These are phyloP conservation scores for Rallus limicola DNA, from an alignment of 2,113 vertebrate species.

Conservation along the genomic window DNA sequence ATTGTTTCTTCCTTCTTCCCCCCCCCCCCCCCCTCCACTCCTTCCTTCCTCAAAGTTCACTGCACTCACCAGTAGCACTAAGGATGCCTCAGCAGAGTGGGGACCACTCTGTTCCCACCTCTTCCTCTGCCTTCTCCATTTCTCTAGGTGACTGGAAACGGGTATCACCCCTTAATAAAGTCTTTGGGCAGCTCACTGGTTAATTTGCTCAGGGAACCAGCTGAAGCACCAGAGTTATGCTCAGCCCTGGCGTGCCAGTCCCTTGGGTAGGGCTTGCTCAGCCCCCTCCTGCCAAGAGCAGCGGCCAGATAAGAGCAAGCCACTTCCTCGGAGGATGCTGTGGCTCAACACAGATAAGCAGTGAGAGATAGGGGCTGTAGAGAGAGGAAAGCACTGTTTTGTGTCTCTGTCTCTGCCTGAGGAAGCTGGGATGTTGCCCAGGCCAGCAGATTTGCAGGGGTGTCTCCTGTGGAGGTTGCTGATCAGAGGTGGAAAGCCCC, in stretches of 20 bases:
- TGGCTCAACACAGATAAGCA: neutral
- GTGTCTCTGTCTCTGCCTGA: neutral
- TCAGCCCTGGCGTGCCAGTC: neutral
- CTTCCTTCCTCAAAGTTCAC: neutral
- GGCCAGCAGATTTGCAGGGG: neutral
- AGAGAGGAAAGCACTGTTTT: neutral
- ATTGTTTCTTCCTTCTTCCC: fast-evolving
- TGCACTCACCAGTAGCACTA: neutral
- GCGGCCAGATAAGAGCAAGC: neutral
- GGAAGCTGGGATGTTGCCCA: neutral
- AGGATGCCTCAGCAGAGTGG: neutral
- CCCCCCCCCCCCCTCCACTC: too few species aligned
- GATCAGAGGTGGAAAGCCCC: neutral
- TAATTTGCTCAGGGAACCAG: neutral
- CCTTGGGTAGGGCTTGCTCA: neutral
- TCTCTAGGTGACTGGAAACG: neutral
- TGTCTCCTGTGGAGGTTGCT: neutral
- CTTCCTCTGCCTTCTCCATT: neutral
- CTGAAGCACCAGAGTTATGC: neutral
- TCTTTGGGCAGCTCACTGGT: neutral
- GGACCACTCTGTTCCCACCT: neutral
- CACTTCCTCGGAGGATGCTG: neutral
- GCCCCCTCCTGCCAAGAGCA: neutral
- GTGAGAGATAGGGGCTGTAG: neutral
- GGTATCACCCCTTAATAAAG: neutral